Evolutionary conservation across 2,888 invertebrate genomes (phyloP), one percentile per base, ranked within the genome.

Genomic region (Eustalomyia histrio): DNA sequence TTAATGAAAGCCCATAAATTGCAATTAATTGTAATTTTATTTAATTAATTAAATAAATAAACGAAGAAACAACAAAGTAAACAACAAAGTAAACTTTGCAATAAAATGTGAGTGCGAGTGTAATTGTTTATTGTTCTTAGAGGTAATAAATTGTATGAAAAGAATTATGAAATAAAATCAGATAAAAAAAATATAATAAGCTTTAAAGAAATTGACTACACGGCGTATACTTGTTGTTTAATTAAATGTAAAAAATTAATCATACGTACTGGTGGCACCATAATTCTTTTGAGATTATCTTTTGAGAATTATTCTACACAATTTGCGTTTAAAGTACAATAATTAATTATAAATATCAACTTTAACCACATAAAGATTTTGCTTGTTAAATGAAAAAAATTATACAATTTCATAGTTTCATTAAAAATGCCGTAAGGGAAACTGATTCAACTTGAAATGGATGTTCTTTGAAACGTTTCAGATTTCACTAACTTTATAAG

Each of bases 21-120:
- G 55, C 55, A 67, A 55, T 67, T 67, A 67, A 55, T 43, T 67
- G 67, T 47, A 35, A 55, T 53, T 65, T 65, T 65, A 65, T 65
- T 65, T 65, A 65, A 65, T 65, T 65, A 65, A 65, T 65, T 65
- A 65, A 65, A 55, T 35, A 39, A 39, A 39, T 2, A 39, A n/a
- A n/a, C n/a, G n/a, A n/a, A n/a, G n/a, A n/a, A 39, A 12, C 10
- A 39, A 12, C 12, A 39, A 39, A 39, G 12, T 12, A 12, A 39
- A 12, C 10, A 39, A 12, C 12, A 39, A 39, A 39, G 12, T 12
- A 12, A 39, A 39, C 14, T 9, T 39, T 39, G 39, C 14, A 9
- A 39, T 39, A 39, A 39, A 14, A 39, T 1, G 12, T 39, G 39
- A 8, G 14, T 1, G 12, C 1, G 39, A 12, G 14, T 39, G 39